Evolutionary conservation across 1,140 invertebrate genomes (phyloP).

Genomic region (Triops longicaudatus): DNA sequence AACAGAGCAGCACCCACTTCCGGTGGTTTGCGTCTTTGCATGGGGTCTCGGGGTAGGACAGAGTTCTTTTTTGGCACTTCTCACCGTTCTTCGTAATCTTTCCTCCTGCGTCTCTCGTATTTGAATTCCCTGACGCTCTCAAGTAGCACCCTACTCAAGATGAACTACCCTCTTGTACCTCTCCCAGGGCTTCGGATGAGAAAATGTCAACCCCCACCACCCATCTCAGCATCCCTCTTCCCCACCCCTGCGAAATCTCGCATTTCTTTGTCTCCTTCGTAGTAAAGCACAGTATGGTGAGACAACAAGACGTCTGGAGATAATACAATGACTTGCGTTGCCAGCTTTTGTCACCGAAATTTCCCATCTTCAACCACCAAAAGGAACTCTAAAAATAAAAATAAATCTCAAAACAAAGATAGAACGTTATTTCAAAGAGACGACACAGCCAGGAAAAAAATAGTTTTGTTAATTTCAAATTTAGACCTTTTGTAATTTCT

Average conservation of each 20-base stretch:
- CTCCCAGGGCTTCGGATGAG: background rate
- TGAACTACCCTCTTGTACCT: background rate
- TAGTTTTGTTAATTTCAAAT: too few species aligned
- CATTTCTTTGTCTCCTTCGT: background rate
- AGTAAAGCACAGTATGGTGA: background rate
- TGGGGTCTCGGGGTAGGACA: background rate
- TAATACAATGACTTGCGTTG: background rate
- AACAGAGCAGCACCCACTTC: background rate
- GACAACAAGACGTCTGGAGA: conserved; percentile 6
- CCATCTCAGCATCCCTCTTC: background rate
- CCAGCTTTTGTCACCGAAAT: background rate
- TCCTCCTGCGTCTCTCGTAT: background rate
- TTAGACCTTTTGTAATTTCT: too few species aligned
- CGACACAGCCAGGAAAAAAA: too few species aligned
- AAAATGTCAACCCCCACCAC: background rate
- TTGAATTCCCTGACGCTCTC: background rate
- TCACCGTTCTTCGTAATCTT: background rate
- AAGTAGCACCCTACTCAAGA: background rate
- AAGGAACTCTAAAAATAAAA: too few species aligned
- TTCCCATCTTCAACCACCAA: too few species aligned
- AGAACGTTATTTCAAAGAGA: too few species aligned
- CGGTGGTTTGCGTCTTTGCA: background rate
- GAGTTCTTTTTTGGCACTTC: background rate
- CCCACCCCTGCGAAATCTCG: background rate
- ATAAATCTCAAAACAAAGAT: too few species aligned